Percentiles rank a stretch among this genome's conserved stretches.
These are phyloP conservation scores for Periphyllus acericola DNA, from an alignment of 2,888 invertebrate genomes.

Conservation along the genomic window DNA sequence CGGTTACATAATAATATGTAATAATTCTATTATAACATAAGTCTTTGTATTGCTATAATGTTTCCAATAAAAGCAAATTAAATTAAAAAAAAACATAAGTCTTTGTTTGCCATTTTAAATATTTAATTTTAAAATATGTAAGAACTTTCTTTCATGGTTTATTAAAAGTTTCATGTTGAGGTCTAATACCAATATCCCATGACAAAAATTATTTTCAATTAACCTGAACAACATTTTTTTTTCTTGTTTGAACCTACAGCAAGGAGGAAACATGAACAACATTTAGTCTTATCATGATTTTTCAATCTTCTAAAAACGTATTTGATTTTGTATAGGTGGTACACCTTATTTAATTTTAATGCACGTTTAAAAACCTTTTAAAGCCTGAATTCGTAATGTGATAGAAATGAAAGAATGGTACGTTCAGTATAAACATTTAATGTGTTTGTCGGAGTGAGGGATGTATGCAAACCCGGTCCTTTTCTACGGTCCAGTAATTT, in stretches of 20 bases:
- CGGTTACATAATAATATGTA: too few species aligned
- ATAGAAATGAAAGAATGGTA: background rate
- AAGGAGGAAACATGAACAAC: too few species aligned
- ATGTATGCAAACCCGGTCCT: background rate
- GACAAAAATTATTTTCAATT: background rate
- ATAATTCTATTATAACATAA: too few species aligned
- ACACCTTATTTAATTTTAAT: background rate
- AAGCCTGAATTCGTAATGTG: slow-evolving; percentile 1
- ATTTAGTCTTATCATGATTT: background rate
- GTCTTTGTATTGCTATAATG: too few species aligned
- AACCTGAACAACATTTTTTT: too few species aligned
- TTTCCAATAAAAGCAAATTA: too few species aligned
- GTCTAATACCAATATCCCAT: background rate
- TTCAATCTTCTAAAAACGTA: background rate
- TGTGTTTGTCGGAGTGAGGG: background rate
- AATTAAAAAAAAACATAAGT: too few species aligned
- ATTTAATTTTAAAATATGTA: slow-evolving; percentile 17
- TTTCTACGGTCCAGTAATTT: slow-evolving; percentile 19
- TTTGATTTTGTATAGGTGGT: too few species aligned
- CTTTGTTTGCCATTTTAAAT: too few species aligned
- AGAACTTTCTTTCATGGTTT: background rate
- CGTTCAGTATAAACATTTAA: slow-evolving; percentile 12
- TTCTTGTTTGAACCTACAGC: too few species aligned
- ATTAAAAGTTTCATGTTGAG: background rate
- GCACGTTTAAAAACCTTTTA: background rate